Evolutionary conservation across 2,888 invertebrate species (phyloP), one percentile per base, ranked within the genome.

Genomic region (Pachliopta kotzebuea): DNA sequence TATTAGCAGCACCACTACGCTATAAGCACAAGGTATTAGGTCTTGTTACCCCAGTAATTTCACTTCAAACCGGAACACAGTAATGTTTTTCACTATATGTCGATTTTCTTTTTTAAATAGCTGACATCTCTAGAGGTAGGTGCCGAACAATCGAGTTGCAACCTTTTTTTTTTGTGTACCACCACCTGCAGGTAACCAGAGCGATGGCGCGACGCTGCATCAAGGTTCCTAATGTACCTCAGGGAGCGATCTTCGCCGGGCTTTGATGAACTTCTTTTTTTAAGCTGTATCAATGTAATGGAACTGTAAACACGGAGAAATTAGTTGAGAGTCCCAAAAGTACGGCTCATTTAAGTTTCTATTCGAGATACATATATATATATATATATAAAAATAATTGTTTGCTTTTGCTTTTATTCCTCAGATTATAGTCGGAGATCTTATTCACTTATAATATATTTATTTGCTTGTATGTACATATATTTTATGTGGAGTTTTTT

Each of bases 141-240:
- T 53, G 29, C 59, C 60, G 58, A 60, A 53, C 68, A 67, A 66
- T 58, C 60, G 65, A 57, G 67, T 54, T 66, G 68, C 67, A 58
- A 56, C 66, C 59, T 66, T 69, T 67, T 64, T 67, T 60, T 49
- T 61, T 59, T 31, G 24, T 62, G 37, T n/a, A 45, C 45, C 65
- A 55, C 68, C 69, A 70, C 66, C 69, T 68, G 71, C 69, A 68
- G 70, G 71, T 69, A 71, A 71, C 68, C 54, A 61, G 67, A 70
- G 68, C 65, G 63, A 58, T 58, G 63, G 54, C 65, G 64, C 67
- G 61, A 65, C 57, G 58, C 23, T 23, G 69, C 67, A 67, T 66
- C 67, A 68, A 68, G 60, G 62, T 55, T 45, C 56, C 66, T 68
- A 68, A 67, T 70, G 67, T 61, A 59, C 65, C 68, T 66, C 63